Evolutionary conservation across 2,888 invertebrate species (phyloP).

Genomic region (Phyto melanocephala): DNA sequence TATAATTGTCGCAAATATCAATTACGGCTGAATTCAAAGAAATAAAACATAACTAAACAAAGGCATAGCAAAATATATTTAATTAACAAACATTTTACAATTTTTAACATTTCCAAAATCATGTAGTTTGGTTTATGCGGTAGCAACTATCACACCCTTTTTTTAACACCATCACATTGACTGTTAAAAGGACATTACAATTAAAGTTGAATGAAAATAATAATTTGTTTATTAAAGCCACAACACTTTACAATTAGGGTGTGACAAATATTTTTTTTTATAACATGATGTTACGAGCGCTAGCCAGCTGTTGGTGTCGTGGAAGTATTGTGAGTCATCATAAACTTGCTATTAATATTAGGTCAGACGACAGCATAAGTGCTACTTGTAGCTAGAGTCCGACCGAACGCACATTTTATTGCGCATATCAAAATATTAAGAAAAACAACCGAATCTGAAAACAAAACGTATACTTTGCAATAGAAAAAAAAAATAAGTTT

Average conservation of each 20-base stretch:
- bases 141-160: constrained; percentile 53
- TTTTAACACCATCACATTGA: constrained; percentile 42
- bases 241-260: constrained; percentile 49
- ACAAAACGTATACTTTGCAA: too few species aligned
- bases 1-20: neutral
- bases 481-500: too few species aligned
- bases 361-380: constrained; percentile 35
- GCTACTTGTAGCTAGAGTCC: neutral
- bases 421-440: too few species aligned
- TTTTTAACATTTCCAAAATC: neutral
- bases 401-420: too few species aligned
- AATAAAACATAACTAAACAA: neutral
- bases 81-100: constrained; percentile 1
- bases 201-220: constrained; percentile 38
- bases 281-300: too few species aligned
- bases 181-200: constrained; percentile 26
- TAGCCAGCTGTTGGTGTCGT: neutral
- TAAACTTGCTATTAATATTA: constrained; percentile 12
- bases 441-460: too few species aligned
- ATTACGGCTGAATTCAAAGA: neutral
- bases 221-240: constrained; percentile 44
- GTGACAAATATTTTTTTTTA: constrained; percentile 50
- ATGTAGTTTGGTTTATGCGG: neutral
- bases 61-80: neutral
- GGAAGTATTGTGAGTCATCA: constrained; percentile 6